Conservation (phyloP, 2,113 vertebrate genomes). For the Smithornis capensis region DNA sequence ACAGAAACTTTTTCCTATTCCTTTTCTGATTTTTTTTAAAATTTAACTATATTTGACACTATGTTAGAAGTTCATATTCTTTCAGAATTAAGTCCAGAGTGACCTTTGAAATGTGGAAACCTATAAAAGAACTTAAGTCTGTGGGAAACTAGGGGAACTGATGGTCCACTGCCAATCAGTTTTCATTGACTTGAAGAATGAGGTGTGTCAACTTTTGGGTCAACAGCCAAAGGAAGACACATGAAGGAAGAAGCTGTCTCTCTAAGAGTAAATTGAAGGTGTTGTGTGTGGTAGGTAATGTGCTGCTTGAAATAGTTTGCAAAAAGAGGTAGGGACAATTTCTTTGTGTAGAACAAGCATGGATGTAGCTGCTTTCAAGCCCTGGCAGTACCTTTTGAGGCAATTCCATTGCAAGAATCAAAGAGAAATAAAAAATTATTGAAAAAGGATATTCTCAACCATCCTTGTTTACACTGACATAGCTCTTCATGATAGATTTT, state of each 20-base stretch:
- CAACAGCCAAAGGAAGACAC: neutral
- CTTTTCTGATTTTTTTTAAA: neutral
- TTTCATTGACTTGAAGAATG: neutral
- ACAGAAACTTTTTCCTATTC: neutral
- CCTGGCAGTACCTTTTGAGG: neutral
- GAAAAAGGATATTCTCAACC: neutral
- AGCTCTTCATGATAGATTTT: neutral
- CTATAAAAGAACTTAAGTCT: neutral
- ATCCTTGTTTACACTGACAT: neutral
- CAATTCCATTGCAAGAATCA: neutral
- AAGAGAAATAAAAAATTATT: neutral
- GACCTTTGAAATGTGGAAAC: neutral
- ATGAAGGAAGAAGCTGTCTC: neutral
- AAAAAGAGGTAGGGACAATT: neutral
- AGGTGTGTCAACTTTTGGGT: neutral
- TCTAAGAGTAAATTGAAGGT: neutral
- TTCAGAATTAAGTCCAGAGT: neutral
- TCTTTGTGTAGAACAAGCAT: neutral
- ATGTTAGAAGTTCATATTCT: neutral
- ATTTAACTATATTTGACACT: neutral
- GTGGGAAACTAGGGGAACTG: neutral
- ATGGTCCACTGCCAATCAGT: neutral
- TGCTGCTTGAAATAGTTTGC: neutral
- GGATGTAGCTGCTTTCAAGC: neutral
- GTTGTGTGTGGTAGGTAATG: neutral